These are phyloP conservation scores for Pocota personata DNA, from an alignment of 2,888 invertebrate genomes.

Conservation along the genomic window DNA sequence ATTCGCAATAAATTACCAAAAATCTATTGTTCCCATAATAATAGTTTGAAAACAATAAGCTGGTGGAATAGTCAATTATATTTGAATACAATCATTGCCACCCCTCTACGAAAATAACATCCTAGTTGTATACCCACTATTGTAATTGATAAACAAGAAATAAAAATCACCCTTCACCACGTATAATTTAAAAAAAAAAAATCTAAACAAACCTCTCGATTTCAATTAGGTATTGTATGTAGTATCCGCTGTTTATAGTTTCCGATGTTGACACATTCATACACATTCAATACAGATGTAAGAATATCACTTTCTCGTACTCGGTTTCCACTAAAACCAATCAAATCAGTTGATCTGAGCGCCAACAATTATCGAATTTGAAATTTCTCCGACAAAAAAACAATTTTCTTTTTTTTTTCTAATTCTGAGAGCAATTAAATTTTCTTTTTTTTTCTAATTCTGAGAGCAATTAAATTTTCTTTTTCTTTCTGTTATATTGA, in stretches of 20 bases:
- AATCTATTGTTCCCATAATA: no score
- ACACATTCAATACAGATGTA: neutral
- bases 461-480: neutral
- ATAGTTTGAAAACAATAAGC: no score
- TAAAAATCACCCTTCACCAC: neutral
- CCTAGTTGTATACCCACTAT: no score
- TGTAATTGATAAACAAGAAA: no score
- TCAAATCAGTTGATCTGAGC: neutral
- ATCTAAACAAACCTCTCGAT: slow-evolving; percentile 34
- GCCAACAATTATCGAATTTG: neutral
- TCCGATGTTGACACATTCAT: neutral
- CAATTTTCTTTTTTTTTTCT: neutral
- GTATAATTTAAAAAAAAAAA: neutral
- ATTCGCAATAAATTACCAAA: no score
- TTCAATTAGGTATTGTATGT: slow-evolving; percentile 25
- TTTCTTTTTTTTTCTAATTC: neutral
- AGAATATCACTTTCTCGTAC: slow-evolving; percentile 16
- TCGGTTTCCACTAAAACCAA: slow-evolving; percentile 1
- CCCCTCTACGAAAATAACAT: no score
- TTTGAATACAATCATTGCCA: no score
- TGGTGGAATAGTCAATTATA: no score
- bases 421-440: neutral
- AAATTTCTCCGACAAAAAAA: neutral
- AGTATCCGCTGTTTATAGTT: slow-evolving; percentile 32
- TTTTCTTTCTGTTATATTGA: neutral